Conservation (phyloP, 2,113 vertebrate genomes). For the Podarcis muralis region DNA sequence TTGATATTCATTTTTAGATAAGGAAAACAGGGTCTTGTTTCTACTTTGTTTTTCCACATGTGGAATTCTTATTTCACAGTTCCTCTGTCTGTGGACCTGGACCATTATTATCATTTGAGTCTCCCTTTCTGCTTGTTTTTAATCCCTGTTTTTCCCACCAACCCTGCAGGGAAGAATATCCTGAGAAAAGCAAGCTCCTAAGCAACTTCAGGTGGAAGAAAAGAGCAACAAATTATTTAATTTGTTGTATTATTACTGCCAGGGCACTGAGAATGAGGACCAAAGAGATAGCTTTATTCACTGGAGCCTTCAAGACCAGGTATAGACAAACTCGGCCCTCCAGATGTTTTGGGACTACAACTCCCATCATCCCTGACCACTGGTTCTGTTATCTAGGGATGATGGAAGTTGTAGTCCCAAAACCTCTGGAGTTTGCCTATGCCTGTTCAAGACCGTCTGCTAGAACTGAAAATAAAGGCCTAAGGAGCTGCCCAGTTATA, state of each 20-base stretch:
- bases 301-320: too few species aligned
- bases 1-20: neutral
- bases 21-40: conserved; percentile 5
- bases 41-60: neutral
- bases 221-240: neutral
- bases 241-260: neutral
- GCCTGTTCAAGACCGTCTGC: too few species aligned
- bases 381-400: too few species aligned
- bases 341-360: too few species aligned
- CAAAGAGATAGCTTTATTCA: too few species aligned
- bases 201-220: neutral
- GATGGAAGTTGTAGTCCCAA: too few species aligned
- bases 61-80: neutral
- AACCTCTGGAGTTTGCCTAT: too few species aligned
- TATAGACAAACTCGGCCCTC: too few species aligned
- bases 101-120: neutral
- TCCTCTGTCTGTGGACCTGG: neutral
- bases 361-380: too few species aligned
- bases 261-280: too few species aligned
- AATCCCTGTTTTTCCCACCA: neutral
- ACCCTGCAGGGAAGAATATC: neutral
- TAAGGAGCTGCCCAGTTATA: too few species aligned
- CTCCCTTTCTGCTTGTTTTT: neutral
- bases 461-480: too few species aligned
- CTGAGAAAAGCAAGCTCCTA: neutral